phyloP scores from a whole-genome alignment of 2,888 invertebrate species.

The Digitonthophagus gazella region DNA sequence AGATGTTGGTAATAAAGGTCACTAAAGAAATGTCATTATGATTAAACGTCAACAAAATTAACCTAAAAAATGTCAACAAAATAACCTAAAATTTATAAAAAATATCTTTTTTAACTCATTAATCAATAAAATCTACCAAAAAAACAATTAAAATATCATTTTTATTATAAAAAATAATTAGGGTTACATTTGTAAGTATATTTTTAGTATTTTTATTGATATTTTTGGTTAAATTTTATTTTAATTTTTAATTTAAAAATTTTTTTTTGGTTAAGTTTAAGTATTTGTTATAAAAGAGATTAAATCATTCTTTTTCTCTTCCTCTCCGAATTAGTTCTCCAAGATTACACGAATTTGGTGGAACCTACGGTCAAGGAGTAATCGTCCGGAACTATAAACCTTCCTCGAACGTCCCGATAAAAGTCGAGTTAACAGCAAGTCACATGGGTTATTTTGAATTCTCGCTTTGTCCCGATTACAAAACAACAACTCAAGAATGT shows the following conservation, averaged over 20 bases:
- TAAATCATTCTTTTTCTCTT: constrained; percentile 21
- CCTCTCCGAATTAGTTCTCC: constrained; percentile 57
- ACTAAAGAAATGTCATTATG: too few relatives aligned
- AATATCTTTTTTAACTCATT: too few relatives aligned
- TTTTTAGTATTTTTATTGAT: constrained; percentile 6
- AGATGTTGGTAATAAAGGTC: too few relatives aligned
- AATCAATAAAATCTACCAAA: too few relatives aligned
- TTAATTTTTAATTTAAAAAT: not conserved
- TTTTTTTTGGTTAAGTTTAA: too few relatives aligned
- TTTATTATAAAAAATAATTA: not conserved
- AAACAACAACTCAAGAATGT: constrained; percentile 71
- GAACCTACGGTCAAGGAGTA: constrained; percentile 77
- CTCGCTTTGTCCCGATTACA: constrained; percentile 72
- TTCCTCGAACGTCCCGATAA: constrained; percentile 66
- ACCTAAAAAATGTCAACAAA: too few relatives aligned
- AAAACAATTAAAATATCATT: too few relatives aligned
- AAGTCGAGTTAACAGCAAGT: constrained; percentile 83
- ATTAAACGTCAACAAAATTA: too few relatives aligned
- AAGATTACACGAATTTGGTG: constrained; percentile 79
- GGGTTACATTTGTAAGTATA: not conserved
- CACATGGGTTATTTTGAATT: constrained; percentile 88
- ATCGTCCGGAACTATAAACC: constrained; percentile 77
- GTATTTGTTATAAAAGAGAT: too few relatives aligned
- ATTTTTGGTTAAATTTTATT: not conserved
- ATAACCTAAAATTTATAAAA: too few relatives aligned